Percentiles rank a stretch among this genome's conserved stretches.
Evolutionary conservation across 2,113 vertebrate species (phyloP).

Genomic region (Hemiprocne comata): DNA sequence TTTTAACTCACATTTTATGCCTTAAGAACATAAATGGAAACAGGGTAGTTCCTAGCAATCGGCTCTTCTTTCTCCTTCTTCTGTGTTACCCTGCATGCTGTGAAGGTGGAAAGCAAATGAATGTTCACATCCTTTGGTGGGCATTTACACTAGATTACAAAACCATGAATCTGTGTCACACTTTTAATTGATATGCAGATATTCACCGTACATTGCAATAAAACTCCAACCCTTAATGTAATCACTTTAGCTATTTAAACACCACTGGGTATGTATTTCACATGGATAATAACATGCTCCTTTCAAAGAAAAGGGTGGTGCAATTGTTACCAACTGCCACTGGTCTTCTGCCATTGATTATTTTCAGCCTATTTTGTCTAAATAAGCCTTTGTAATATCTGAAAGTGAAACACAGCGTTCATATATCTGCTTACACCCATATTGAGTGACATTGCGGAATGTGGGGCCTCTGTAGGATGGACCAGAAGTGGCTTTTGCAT

Average conservation of each 20-base stretch:
- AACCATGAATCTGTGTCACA: neutral
- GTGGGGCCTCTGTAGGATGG: neutral
- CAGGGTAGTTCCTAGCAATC: neutral
- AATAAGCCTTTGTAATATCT: neutral
- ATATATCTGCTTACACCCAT: rapidly evolving
- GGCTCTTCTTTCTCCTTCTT: neutral
- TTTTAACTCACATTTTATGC: neutral
- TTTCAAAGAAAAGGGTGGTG: neutral
- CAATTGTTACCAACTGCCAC: neutral
- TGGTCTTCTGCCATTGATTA: neutral
- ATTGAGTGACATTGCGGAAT: neutral
- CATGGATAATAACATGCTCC: rapidly evolving
- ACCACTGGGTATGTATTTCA: neutral
- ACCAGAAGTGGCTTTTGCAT: neutral
- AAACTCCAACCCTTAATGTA: neutral
- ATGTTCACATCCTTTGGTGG: neutral
- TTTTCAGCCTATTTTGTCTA: neutral
- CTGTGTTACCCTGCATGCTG: neutral
- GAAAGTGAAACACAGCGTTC: neutral
- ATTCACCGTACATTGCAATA: neutral
- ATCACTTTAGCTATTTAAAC: neutral
- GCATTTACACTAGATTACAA: neutral
- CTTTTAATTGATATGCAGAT: neutral
- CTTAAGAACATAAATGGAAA: neutral
- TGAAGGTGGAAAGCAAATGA: neutral